phyloP scores from a whole-genome alignment of 2,797 vertebrate genomes.

The Simalia tracyae region DNA sequence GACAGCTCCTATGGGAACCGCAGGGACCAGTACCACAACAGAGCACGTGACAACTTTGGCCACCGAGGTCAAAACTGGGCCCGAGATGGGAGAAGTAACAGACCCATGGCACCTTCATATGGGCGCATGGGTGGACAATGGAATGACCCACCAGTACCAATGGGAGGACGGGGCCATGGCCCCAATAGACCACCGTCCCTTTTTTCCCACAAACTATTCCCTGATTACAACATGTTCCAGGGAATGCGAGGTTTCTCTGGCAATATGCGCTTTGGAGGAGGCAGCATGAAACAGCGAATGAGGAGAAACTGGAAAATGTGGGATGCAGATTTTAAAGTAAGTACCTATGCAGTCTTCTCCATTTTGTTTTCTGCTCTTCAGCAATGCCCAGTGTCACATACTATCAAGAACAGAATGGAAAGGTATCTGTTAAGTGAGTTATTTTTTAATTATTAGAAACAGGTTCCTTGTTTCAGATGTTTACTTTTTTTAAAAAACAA shows the following conservation, averaged over 20 bases:
- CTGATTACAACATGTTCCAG: constrained; percentile 85
- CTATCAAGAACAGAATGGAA: accelerated
- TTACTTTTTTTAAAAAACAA: background rate
- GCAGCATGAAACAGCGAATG: constrained; percentile 84
- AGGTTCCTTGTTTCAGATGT: accelerated
- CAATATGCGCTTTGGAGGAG: constrained; percentile 85
- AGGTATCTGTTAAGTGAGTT: constrained; percentile 3
- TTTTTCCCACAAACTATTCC: constrained; percentile 90
- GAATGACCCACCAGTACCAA: constrained; percentile 76
- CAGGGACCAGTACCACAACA: constrained; percentile 78
- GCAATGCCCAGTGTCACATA: background rate
- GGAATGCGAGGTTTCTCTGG: constrained; percentile 85
- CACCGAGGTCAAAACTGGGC: constrained; percentile 77
- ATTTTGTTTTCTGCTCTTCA: accelerated
- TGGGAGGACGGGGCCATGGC: constrained; percentile 81
- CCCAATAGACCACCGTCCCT: constrained; percentile 86
- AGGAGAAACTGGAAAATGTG: constrained; percentile 83
- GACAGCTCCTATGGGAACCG: constrained; percentile 63
- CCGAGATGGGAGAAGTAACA: constrained; percentile 66
- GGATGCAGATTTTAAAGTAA: constrained; percentile 80
- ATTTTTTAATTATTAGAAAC: background rate
- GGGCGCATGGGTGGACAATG: constrained; percentile 79
- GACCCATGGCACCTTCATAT: constrained; percentile 63
- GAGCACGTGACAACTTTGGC: constrained; percentile 83
- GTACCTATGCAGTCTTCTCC: constrained; percentile 60